phyloP scores from a whole-genome alignment of 2,888 invertebrate genomes.

The Drosophila antonietae region DNA sequence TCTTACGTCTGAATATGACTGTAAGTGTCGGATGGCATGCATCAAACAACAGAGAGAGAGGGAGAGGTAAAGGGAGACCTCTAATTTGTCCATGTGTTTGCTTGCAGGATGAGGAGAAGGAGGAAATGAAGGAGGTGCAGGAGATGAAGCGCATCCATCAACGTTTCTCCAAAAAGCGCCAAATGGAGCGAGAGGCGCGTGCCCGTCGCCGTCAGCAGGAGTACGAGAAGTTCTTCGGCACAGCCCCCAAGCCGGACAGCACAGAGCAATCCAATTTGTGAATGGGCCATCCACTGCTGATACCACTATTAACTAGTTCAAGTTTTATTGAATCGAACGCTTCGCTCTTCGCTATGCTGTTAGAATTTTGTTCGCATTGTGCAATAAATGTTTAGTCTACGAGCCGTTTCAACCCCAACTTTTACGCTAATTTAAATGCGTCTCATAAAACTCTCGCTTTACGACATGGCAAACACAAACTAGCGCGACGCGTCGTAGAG shows the following conservation, averaged over 20 bases:
- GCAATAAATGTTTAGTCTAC: conserved; percentile 67
- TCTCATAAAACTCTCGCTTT: conserved; percentile 52
- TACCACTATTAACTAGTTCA: conserved; percentile 52
- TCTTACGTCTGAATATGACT: conserved; percentile 94
- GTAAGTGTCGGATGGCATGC: conserved; percentile 85
- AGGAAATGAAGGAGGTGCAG: conserved; percentile 96
- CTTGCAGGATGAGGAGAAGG: conserved; percentile 94
- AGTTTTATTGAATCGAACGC: conserved; percentile 66
- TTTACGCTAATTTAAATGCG: conserved; percentile 45
- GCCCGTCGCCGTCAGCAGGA: conserved; percentile 73
- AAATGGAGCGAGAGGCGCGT: conserved; percentile 82
- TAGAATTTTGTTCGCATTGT: conserved; percentile 50
- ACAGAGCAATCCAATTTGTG: conserved; percentile 59
- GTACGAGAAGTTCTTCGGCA: conserved; percentile 81
- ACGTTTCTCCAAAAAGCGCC: conserved; percentile 90
- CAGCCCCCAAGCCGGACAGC: conserved; percentile 59
- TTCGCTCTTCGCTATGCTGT: conserved; percentile 29
- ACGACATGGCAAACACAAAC: conserved; percentile 64
- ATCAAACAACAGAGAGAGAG: neutral
- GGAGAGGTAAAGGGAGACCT: too few species aligned
- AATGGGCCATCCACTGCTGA: conserved; percentile 15
- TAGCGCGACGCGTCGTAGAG: conserved; percentile 22
- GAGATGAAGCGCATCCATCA: conserved; percentile 96
- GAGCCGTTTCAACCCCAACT: conserved; percentile 47
- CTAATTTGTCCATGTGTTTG: neutral